Percentiles rank a stretch among this genome's conserved stretches.
phyloP scores from a whole-genome alignment of 2,888 invertebrate species.

The Cheilosia urbana region DNA sequence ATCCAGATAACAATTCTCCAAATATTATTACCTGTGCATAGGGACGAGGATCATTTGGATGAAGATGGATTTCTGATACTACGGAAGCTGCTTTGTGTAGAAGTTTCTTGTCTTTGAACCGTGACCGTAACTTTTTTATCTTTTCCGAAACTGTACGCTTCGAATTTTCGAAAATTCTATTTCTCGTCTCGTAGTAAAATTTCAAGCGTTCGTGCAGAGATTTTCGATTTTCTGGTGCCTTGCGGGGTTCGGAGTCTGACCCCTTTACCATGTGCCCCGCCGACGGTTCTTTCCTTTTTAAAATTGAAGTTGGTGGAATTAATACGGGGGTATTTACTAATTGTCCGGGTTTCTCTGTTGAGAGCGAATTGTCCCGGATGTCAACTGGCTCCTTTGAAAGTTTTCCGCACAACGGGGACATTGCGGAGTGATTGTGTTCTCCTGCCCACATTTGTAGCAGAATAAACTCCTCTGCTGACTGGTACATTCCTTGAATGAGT shows the following conservation, averaged over 20 bases:
- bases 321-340: background rate
- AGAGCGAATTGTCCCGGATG: background rate
- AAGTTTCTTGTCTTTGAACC: too few relatives aligned
- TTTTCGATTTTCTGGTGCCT: background rate
- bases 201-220: too few relatives aligned
- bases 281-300: background rate
- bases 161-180: background rate
- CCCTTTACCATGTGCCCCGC: background rate
- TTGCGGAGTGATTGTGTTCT: background rate
- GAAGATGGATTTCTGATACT: too few relatives aligned
- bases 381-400: background rate
- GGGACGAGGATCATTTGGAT: too few relatives aligned
- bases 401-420: too few relatives aligned
- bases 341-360: background rate
- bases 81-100: too few relatives aligned
- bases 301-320: background rate
- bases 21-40: too few relatives aligned
- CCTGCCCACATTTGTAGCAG: slow-evolving; percentile 1
- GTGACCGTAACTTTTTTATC: background rate
- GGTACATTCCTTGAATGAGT: background rate
- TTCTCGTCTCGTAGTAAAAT: too few relatives aligned
- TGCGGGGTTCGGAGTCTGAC: background rate
- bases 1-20: too few relatives aligned
- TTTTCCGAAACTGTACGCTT: background rate
- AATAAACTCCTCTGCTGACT: background rate